Conservation (phyloP, 2,797 vertebrate species). For the Liasis olivaceus region DNA sequence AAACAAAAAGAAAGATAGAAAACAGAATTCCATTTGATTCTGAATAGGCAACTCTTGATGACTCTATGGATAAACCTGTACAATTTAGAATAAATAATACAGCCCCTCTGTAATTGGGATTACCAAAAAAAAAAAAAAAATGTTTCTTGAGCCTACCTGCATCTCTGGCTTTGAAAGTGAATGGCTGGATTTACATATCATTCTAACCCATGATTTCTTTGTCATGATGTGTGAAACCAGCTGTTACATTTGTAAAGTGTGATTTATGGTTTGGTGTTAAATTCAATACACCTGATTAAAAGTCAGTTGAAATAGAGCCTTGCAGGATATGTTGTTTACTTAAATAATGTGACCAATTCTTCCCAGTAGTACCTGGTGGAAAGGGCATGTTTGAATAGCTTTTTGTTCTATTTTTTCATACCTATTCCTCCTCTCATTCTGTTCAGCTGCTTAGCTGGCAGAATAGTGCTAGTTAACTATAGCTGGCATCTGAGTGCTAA, state of each 20-base stretch:
- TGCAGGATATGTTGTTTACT: neutral
- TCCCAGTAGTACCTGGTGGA: neutral
- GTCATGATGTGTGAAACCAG: neutral
- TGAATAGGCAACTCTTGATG: neutral
- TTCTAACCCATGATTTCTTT: neutral
- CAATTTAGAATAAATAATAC: neutral
- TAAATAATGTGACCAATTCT: neutral
- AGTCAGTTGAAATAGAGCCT: neutral
- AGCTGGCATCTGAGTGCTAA: neutral
- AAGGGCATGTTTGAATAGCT: neutral
- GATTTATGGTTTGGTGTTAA: neutral
- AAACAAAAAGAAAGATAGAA: neutral
- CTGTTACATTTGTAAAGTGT: neutral
- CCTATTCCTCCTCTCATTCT: neutral
- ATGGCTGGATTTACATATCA: neutral
- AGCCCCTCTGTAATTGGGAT: neutral
- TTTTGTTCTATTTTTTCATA: neutral
- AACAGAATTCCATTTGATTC: neutral
- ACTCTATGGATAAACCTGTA: neutral
- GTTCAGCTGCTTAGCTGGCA: neutral
- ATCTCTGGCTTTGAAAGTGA: neutral
- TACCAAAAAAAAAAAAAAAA: neutral
- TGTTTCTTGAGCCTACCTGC: neutral
- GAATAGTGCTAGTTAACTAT: neutral
- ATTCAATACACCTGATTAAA: neutral